Conservation (phyloP, 2,888 invertebrate species). For the Cosmia trapezina region DNA sequence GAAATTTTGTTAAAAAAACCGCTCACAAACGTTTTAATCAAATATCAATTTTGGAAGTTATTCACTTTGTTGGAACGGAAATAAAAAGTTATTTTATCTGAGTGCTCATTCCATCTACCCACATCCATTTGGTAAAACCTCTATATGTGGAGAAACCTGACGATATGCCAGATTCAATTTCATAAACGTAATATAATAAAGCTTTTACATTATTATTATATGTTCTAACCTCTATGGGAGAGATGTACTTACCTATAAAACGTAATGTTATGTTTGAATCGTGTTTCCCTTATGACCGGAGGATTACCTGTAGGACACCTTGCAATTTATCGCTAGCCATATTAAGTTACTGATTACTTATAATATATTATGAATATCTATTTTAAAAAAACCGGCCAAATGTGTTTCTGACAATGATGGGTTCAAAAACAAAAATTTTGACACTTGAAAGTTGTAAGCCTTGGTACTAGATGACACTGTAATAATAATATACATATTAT, state of each 20-base stretch:
- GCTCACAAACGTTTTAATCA: conserved; percentile 53
- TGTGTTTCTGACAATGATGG: no score
- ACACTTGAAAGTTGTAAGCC: no score
- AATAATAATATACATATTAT: no score
- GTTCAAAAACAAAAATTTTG: no score
- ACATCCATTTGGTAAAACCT: conserved; percentile 54
- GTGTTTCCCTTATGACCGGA: conserved; percentile 17
- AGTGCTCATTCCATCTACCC: conserved; percentile 50
- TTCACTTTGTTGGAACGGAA: conserved; percentile 59
- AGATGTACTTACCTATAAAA: neutral
- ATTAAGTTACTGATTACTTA: neutral
- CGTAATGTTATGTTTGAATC: neutral
- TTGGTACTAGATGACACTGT: no score
- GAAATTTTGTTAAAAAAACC: conserved; percentile 52
- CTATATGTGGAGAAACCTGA: conserved; percentile 49
- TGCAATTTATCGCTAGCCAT: conserved; percentile 1
- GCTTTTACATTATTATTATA: conserved; percentile 47
- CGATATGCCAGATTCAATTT: conserved; percentile 40
- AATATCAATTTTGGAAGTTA: conserved; percentile 64
- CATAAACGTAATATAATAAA: conserved; percentile 45
- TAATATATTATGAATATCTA: no score
- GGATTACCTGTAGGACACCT: conserved; percentile 13
- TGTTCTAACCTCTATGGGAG: conserved; percentile 10
- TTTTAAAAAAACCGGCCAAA: neutral
- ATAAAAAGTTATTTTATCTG: conserved; percentile 61